Base-by-base conservation (phyloP, 2,888 invertebrate species). In the Leptodirus hochenwartii region DNA sequence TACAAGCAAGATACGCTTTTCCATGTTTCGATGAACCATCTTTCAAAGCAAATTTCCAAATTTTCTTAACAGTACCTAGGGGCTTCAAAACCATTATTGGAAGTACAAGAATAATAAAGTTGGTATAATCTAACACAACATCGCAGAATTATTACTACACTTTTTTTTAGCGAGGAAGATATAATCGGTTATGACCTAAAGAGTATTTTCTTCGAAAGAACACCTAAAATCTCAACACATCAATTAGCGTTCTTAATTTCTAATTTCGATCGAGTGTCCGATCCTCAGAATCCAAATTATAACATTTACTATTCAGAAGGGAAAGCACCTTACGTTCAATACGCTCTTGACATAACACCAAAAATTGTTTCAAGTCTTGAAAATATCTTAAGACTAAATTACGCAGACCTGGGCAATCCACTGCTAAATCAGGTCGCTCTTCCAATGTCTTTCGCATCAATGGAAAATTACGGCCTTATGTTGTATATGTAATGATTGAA, bases 401-500 rank as follows among this genome's bases (percentile, higher is more conserved):
- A 27, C 16, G 35, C 37, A 8, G 63, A 61, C 2, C 57, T 77
- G 33, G 59, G n/a, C n/a, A n/a, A n/a, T n/a, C n/a, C 70, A 4
- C 85, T 85, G 49, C 63, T 85, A 51, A 79, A 87, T 46, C 70
- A 85, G 46, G 70, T 84, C 9, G 85, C 82, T 2, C 64, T 90
- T 34, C 75, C 82, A 0, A 81, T 87, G 48, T 85, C 87, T 49
- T 64, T 66, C 26, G 73, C 80, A 24, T 87, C 87, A 29, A 87
- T 88, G 87, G 85, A 87, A 49, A 88, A 90, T 49, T 88, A 87
- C 85, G 88, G 87, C 4, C 58, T 88, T 14, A 64, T 85, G 4
- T 85, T 78, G 3, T 88, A 78, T 55, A 68, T 69, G 75, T 73
- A 49, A 33, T 29, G 8, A 8, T n/a, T 20, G 20, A 6, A n/a